phyloP scores from a whole-genome alignment of 2,113 vertebrate species.

The Hippocampus zosterae region DNA sequence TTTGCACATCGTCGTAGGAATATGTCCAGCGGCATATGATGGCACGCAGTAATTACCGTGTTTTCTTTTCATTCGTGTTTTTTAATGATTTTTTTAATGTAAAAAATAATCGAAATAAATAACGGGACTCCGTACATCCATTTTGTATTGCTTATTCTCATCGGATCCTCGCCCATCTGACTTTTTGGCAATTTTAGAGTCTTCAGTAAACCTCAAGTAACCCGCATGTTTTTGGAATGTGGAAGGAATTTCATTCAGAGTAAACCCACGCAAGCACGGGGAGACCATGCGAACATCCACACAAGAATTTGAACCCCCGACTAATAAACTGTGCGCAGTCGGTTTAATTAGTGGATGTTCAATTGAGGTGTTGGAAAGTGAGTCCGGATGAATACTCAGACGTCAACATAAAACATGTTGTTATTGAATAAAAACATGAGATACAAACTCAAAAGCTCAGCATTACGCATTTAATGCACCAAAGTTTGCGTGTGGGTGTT shows the following conservation, averaged over 20 bases:
- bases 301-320: background rate
- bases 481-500: background rate
- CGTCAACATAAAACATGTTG: background rate
- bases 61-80: background rate
- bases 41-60: background rate
- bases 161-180: too few species aligned
- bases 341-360: background rate
- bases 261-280: too few species aligned
- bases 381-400: background rate
- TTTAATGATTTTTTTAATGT: background rate
- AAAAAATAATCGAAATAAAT: background rate
- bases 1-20: background rate
- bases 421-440: background rate
- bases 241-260: background rate
- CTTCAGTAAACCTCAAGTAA: background rate
- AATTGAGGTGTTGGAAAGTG: background rate
- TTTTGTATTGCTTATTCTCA: too few species aligned
- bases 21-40: background rate
- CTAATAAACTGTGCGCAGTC: background rate
- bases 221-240: background rate
- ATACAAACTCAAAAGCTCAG: background rate
- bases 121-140: background rate
- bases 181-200: background rate
- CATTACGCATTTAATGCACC: background rate
- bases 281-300: background rate